phyloP scores from a whole-genome alignment of 2,113 vertebrate genomes.

The Chiloscyllium plagiosum region DNA sequence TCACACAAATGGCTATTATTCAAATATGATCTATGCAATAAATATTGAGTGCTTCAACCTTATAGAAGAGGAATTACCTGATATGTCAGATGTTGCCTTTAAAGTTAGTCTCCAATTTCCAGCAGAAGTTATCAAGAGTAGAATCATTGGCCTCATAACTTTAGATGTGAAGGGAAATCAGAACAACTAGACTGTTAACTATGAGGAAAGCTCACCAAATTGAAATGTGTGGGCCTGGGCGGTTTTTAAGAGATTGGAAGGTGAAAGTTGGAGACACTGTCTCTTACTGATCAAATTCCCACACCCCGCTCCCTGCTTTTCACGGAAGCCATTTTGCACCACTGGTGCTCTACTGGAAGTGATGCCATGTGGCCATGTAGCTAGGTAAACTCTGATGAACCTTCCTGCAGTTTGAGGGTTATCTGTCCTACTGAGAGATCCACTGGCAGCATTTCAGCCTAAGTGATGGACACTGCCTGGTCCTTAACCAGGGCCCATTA shows the following conservation, averaged over 20 bases:
- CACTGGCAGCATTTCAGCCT: not conserved
- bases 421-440: not conserved
- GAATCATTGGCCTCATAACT: not conserved
- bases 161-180: not conserved
- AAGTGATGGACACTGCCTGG: not conserved
- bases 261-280: too few species aligned
- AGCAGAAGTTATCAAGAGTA: not conserved
- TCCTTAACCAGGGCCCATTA: not conserved
- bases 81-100: not conserved
- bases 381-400: not conserved
- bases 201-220: not conserved
- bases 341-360: not conserved
- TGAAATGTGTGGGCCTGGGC: not conserved
- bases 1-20: not conserved
- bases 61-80: not conserved
- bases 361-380: not conserved
- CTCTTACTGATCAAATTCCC: too few species aligned
- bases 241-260: too few species aligned
- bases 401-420: not conserved
- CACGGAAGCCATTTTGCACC: too few species aligned
- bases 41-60: not conserved
- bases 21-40: not conserved
- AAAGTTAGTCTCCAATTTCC: not conserved
- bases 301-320: too few species aligned
- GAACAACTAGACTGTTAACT: not conserved